phyloP scores from a whole-genome alignment of 2,888 invertebrate genomes.

The Drosophila bunnanda region DNA sequence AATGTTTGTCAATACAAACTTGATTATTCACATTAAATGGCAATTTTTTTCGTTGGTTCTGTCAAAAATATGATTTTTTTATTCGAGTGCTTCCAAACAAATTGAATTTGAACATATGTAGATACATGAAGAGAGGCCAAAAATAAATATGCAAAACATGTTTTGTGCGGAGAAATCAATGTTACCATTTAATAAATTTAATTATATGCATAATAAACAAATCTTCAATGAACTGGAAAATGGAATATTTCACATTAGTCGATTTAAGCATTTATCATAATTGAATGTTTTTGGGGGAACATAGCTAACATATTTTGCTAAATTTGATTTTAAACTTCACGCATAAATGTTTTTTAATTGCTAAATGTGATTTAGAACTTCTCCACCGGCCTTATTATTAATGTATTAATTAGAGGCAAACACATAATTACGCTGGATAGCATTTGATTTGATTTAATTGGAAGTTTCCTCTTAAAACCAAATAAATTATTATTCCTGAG shows the following conservation, averaged over 20 bases:
- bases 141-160: conserved; percentile 19
- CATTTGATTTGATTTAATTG: conserved; percentile 18
- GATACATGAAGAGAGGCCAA: not conserved
- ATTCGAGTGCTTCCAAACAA: conserved; percentile 7
- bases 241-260: conserved; percentile 26
- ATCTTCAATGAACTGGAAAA: conserved; percentile 34
- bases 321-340: conserved; percentile 20
- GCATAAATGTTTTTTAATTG: conserved; percentile 15
- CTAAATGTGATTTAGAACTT: conserved; percentile 7
- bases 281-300: conserved; percentile 19
- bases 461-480: not conserved
- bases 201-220: conserved; percentile 34
- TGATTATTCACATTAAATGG: conserved; percentile 28
- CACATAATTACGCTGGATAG: conserved; percentile 3
- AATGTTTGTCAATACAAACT: conserved; percentile 33
- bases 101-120: conserved; percentile 29
- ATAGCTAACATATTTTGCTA: conserved; percentile 8
- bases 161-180: conserved; percentile 14
- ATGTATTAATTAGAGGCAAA: conserved; percentile 3
- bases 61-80: conserved; percentile 19
- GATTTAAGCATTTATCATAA: conserved; percentile 13
- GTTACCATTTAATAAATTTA: conserved; percentile 35
- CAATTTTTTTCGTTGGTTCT: conserved; percentile 1
- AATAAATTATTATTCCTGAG: conserved; percentile 3
- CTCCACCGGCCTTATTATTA: not conserved